These are phyloP conservation scores for Anniella stebbinsi DNA, from an alignment of 2,797 vertebrate genomes.

Conservation along the genomic window DNA sequence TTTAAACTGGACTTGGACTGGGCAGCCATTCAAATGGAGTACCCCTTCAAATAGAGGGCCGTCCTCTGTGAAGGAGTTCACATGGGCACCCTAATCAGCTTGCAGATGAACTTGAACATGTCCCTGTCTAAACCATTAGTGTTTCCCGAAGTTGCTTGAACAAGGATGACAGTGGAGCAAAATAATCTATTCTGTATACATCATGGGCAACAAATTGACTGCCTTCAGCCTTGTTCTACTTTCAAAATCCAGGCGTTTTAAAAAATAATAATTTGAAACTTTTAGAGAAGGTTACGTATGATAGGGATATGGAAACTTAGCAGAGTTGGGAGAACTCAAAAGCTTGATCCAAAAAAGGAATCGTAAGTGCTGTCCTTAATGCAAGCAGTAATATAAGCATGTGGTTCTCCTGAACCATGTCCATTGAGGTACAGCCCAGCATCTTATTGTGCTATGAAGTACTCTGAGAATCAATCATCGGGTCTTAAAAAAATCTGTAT, in stretches of 20 bases:
- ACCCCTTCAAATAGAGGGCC: no score
- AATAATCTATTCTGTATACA: background rate
- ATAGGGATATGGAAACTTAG: background rate
- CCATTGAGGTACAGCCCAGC: background rate
- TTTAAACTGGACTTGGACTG: no score
- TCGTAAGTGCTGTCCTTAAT: background rate
- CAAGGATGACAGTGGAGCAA: background rate
- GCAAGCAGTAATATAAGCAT: background rate
- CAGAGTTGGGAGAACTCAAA: background rate
- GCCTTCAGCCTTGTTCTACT: background rate
- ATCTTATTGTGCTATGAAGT: background rate
- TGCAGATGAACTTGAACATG: background rate
- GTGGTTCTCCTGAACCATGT: background rate
- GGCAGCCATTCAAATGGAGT: no score
- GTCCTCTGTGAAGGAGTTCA: no score
- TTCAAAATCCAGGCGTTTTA: background rate
- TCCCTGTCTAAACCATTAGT: background rate
- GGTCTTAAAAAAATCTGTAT: conserved; percentile 1
- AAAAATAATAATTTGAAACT: background rate
- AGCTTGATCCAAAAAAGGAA: conserved; percentile 1
- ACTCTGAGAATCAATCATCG: background rate
- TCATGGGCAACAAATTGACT: background rate
- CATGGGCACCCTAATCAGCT: background rate
- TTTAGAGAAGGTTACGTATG: background rate
- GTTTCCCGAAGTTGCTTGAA: background rate